These are phyloP conservation scores for Sinodicranocentrus sp. DNA, from an alignment of 2,888 invertebrate species.

Conservation along the genomic window DNA sequence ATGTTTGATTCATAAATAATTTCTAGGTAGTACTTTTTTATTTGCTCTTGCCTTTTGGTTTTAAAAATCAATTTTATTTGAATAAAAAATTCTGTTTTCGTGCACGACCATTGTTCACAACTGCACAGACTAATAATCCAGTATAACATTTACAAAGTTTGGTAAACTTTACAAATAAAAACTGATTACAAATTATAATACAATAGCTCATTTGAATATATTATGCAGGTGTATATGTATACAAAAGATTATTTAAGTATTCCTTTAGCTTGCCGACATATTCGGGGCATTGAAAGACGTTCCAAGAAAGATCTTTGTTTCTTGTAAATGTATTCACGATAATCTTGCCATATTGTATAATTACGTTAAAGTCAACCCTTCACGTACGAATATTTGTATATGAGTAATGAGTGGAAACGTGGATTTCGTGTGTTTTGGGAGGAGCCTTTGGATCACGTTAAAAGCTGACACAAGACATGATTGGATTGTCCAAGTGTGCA, in stretches of 20 bases:
- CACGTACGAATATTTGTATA: not conserved
- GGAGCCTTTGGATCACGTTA: conserved; percentile 40
- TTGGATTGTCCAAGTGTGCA: conserved; percentile 57
- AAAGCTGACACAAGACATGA: conserved; percentile 36
- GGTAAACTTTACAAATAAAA: no score
- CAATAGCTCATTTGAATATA: no score
- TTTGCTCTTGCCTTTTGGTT: conserved; percentile 16
- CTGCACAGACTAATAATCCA: not conserved
- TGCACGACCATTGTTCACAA: not conserved
- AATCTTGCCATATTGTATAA: no score
- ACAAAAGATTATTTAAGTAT: no score
- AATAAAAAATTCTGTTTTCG: conserved; percentile 14
- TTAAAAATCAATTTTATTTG: conserved; percentile 17
- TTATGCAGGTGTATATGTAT: no score
- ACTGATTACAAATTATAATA: not conserved
- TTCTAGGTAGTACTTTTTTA: conserved; percentile 10
- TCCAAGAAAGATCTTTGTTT: conserved; percentile 1
- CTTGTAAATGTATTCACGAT: not conserved
- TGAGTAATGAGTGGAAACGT: not conserved
- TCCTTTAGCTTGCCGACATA: not conserved
- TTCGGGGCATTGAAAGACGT: not conserved
- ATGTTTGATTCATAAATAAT: conserved; percentile 4
- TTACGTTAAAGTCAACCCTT: not conserved
- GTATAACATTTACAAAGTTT: no score
- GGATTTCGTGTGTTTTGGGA: conserved; percentile 41